These are phyloP conservation scores for Protobothrops flavoviridis DNA, from an alignment of 2,113 vertebrate species.

Conservation along the genomic window DNA sequence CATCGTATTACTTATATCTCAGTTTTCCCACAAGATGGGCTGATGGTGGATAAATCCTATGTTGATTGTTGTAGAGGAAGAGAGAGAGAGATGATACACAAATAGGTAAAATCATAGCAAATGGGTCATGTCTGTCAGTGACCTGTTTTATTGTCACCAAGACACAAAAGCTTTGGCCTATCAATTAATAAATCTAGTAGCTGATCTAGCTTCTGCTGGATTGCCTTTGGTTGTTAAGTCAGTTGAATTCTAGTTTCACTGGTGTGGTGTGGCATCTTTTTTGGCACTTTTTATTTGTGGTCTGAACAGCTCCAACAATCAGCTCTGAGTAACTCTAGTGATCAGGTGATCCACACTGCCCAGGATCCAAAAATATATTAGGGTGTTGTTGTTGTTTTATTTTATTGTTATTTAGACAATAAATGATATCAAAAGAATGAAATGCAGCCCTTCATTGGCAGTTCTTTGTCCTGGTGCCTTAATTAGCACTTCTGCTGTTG, in stretches of 20 bases:
- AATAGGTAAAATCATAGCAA: background rate
- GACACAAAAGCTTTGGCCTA: background rate
- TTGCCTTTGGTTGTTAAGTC: background rate
- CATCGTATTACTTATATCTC: background rate
- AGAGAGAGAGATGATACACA: background rate
- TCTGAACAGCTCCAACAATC: background rate
- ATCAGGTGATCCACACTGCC: background rate
- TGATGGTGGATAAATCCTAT: background rate
- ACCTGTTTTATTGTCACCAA: background rate
- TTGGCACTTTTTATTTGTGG: background rate
- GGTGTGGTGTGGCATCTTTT: background rate
- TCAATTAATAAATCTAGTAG: background rate
- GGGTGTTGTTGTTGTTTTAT: background rate
- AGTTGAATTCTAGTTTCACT: background rate
- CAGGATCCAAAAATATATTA: background rate
- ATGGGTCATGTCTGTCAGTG: background rate
- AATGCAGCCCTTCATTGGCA: background rate
- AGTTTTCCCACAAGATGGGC: background rate
- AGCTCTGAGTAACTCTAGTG: background rate
- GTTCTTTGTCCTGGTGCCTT: background rate
- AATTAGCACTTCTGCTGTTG: background rate
- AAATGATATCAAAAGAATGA: background rate
- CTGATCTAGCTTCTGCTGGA: background rate
- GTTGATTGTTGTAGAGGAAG: background rate
- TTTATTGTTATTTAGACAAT: background rate